Percentiles rank a stretch among this genome's conserved stretches.
Evolutionary conservation across 37 sponge, comb jelly and placozoan genomes (phyloP).

Genomic region (Dysidea cf. avara): DNA sequence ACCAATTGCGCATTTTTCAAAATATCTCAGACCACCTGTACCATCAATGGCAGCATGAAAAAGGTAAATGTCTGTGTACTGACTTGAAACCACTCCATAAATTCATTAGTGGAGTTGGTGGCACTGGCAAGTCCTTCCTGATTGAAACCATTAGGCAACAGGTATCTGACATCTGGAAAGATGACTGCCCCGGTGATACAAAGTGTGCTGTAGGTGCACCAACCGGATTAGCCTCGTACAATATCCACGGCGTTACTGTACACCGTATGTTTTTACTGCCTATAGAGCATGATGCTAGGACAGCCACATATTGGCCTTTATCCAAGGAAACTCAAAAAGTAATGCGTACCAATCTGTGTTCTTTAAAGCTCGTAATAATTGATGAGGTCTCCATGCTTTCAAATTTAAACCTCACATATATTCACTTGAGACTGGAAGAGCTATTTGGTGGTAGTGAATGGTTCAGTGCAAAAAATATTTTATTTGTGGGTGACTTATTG

Average conservation of each 20-base stretch:
- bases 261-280: constrained; percentile 35
- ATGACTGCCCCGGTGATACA: neutral
- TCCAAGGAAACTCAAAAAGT: constrained; percentile 7
- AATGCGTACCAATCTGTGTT: constrained; percentile 16
- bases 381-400: constrained; percentile 61
- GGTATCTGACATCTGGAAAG: constrained; percentile 9
- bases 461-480: constrained; percentile 26
- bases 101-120: constrained; percentile 41
- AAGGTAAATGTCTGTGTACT: constrained; percentile 1
- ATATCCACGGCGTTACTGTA: constrained; percentile 46
- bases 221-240: constrained; percentile 51
- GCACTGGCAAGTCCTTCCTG: constrained; percentile 59
- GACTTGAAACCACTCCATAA: constrained; percentile 23
- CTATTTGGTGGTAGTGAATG: constrained; percentile 35
- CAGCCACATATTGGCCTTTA: constrained; percentile 31
- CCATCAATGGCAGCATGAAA: constrained; percentile 12
- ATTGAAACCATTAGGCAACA: constrained; percentile 25
- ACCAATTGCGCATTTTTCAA: constrained; percentile 16
- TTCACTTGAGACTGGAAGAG: constrained; percentile 53
- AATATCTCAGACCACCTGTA: constrained; percentile 7
- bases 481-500: constrained; percentile 54
- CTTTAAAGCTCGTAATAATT: constrained; percentile 41
- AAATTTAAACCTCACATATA: constrained; percentile 23
- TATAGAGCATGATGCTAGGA: constrained; percentile 45
- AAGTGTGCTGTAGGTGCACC: constrained; percentile 52